Evolutionary conservation across 2,797 vertebrate genomes (phyloP).

Genomic region (Scleropages formosus): DNA sequence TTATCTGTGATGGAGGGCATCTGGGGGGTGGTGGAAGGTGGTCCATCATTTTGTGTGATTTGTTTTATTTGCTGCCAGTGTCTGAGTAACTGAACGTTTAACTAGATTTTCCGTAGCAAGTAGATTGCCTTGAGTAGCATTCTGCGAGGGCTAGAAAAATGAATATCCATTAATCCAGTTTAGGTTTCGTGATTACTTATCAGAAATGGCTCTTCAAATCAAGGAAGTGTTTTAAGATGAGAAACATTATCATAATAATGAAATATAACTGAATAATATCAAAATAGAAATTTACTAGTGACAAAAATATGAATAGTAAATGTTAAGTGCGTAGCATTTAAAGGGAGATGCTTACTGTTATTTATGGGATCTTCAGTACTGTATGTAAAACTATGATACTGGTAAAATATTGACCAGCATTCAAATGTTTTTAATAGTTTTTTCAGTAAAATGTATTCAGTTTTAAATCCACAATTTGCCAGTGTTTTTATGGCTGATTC

Average conservation of each 20-base stretch:
- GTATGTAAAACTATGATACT: constrained; percentile 50
- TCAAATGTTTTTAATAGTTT: constrained; percentile 56
- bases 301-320: constrained; percentile 45
- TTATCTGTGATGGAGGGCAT: constrained; percentile 45
- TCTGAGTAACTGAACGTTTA: background rate
- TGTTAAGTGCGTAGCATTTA: constrained; percentile 47
- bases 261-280: constrained; percentile 52
- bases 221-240: constrained; percentile 25
- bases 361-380: constrained; percentile 43
- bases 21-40: constrained; percentile 31
- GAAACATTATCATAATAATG: constrained; percentile 39
- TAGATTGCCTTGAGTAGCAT: constrained; percentile 37
- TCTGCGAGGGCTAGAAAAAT: constrained; percentile 27
- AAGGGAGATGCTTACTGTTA: constrained; percentile 45
- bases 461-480: constrained; percentile 42
- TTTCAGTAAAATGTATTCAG: constrained; percentile 57
- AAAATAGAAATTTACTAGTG: constrained; percentile 43
- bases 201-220: too few relatives aligned
- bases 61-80: constrained; percentile 24
- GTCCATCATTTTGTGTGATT: constrained; percentile 31
- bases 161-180: constrained; percentile 38
- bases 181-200: constrained; percentile 27
- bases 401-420: constrained; percentile 46
- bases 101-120: constrained; percentile 41
- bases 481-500: background rate